Conservation (phyloP, 1,140 invertebrate genomes). For the Contarinia nasturtii region DNA sequence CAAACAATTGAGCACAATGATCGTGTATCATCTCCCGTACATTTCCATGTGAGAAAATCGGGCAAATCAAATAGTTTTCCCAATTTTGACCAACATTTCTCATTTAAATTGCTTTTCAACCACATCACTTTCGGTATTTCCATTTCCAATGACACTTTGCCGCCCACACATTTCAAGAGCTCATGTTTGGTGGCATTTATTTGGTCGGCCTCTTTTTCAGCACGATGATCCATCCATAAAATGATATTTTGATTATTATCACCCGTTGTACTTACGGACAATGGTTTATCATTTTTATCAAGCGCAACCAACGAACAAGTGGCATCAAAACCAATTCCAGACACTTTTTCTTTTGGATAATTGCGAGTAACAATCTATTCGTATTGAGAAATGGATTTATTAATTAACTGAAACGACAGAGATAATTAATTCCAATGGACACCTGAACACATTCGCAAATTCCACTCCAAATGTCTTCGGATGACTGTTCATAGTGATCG, state of each 20-base stretch:
- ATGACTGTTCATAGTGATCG: slow-evolving; percentile 83
- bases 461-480: slow-evolving; percentile 71
- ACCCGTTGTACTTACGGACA: slow-evolving; percentile 56
- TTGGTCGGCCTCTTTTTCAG: slow-evolving; percentile 53
- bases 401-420: background rate
- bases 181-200: slow-evolving; percentile 64
- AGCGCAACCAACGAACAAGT: slow-evolving; percentile 84
- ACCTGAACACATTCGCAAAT: slow-evolving; percentile 20
- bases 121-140: slow-evolving; percentile 89
- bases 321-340: slow-evolving; percentile 87
- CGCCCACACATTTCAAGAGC: slow-evolving; percentile 72
- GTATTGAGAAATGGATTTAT: background rate
- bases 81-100: slow-evolving; percentile 43
- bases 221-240: slow-evolving; percentile 94
- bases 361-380: slow-evolving; percentile 38
- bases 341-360: slow-evolving; percentile 35
- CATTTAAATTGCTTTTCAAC: slow-evolving; percentile 63
- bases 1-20: slow-evolving; percentile 84
- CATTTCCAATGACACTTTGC: slow-evolving; percentile 87
- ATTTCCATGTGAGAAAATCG: slow-evolving; percentile 86
- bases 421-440: background rate
- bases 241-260: slow-evolving; percentile 63
- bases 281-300: slow-evolving; percentile 43
- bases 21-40: slow-evolving; percentile 52
- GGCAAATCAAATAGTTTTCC: slow-evolving; percentile 78